Evolutionary conservation across 2,888 invertebrate genomes (phyloP), one percentile per base, ranked within the genome.

Genomic region (Ennomos fuscantarius): DNA sequence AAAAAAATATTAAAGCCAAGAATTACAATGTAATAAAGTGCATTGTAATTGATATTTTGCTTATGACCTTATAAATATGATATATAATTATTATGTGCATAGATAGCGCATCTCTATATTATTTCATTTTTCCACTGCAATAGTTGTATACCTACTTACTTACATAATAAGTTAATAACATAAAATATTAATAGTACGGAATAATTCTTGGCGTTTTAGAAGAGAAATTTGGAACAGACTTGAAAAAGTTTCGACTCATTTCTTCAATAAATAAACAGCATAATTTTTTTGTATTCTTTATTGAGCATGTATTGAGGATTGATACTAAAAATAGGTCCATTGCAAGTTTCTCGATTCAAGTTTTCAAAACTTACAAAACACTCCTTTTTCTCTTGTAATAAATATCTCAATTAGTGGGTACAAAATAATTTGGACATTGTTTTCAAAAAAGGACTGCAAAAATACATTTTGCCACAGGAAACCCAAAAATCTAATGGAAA

Each of bases 151-250:
- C 3, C 2, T 1, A 24, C 24, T 6, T 6, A 24, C 24, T 24
- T 24, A n/a, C n/a, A n/a, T n/a, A 24, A 24, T 24, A 24, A 24
- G 24, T 24, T 24, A 24, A 24, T 3, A 24, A 6, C 24, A 24
- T 24, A 24, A 12, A 37, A 37, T 11, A 37, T 37, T 11, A 10
- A 37, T 11, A 37, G 11, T 37, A 32, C 32, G 24, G 24, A 8
- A 34, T 11, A 34, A 34, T 37, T 37, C 48, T 57, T 49, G 33
- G 62, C 53, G 41, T 51, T 50, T 41, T 41, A 47, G 36, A 51
- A 9, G 32, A 55, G 45, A 57, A 57, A 51, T 52, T 45, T 57
- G 54, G 45, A 52, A 60, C 48, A 41, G 12, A 39, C 24, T 31
- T 24, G 1, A 24, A 24, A 24, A 24, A 24, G 6, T 24, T 24